A percentile compares a stretch with the other conserved stretches of the same genome.
Conservation (phyloP, 1,140 invertebrate genomes). For the Meteorus sp. region DNA sequence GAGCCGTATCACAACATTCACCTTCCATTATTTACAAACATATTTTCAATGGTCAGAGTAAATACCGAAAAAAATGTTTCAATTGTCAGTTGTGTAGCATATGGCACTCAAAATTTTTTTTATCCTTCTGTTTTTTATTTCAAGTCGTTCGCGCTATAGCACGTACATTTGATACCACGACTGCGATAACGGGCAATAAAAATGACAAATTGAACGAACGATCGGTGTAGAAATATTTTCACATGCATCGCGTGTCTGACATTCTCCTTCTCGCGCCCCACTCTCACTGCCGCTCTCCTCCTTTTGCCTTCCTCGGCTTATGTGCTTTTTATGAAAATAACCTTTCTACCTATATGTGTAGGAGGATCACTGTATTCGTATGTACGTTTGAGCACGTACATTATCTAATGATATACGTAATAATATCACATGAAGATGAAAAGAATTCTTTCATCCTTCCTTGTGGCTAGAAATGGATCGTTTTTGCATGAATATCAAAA, state of each 20-base stretch:
- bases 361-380: constrained; percentile 12
- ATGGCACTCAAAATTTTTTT: no score
- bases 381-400: constrained; percentile 9
- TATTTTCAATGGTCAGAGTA: not conserved
- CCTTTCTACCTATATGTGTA: no score
- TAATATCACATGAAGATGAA: no score
- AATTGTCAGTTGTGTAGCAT: no score
- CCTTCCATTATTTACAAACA: not conserved
- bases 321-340: no score
- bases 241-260: constrained; percentile 21
- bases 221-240: constrained; percentile 31
- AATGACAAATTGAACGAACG: constrained; percentile 42
- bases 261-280: constrained; percentile 12
- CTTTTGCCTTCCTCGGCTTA: not conserved
- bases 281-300: not conserved
- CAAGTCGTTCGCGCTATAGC: constrained; percentile 1
- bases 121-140: not conserved
- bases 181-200: constrained; percentile 35
- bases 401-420: no score
- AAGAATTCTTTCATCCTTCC: no score
- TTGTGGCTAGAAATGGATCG: no score
- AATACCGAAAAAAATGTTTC: not conserved
- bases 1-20: not conserved
- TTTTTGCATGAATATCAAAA: no score
- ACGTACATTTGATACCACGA: constrained; percentile 19